These are phyloP conservation scores for Pemphigus obesinymphae DNA, from an alignment of 1,140 invertebrate species.

Conservation along the genomic window DNA sequence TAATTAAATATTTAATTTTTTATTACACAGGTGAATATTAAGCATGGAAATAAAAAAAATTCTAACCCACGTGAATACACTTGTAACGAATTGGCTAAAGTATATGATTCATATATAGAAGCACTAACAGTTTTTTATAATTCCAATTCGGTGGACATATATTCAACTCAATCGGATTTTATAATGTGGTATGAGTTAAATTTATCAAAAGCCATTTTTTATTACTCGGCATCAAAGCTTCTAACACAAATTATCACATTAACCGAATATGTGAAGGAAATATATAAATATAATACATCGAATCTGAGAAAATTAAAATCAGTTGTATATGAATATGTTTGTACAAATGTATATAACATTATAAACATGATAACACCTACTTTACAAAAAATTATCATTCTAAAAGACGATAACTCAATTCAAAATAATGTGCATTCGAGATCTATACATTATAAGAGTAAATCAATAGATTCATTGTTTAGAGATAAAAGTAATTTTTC, in stretches of 20 bases:
- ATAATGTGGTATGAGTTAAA: neutral
- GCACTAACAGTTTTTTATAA: neutral
- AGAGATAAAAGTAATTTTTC: neutral
- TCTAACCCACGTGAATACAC: neutral
- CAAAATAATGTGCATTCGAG: neutral
- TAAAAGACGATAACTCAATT: neutral
- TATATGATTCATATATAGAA: neutral
- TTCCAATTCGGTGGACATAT: neutral
- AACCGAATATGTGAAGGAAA: neutral
- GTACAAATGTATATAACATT: neutral
- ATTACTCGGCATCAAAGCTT: neutral
- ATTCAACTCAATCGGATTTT: neutral
- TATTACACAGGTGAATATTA: neutral
- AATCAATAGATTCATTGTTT: neutral
- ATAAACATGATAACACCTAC: neutral
- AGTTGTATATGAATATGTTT: neutral
- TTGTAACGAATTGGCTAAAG: neutral
- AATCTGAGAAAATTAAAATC: neutral
- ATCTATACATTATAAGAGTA: neutral
- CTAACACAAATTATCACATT: neutral
- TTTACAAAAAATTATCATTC: neutral
- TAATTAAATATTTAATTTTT: no score
- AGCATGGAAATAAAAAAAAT: neutral
- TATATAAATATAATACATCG: neutral
- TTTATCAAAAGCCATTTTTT: neutral